Percentiles rank a stretch among this genome's conserved stretches.
These are phyloP conservation scores for Drosophila greeni DNA, from an alignment of 2,888 invertebrate genomes.

Conservation along the genomic window DNA sequence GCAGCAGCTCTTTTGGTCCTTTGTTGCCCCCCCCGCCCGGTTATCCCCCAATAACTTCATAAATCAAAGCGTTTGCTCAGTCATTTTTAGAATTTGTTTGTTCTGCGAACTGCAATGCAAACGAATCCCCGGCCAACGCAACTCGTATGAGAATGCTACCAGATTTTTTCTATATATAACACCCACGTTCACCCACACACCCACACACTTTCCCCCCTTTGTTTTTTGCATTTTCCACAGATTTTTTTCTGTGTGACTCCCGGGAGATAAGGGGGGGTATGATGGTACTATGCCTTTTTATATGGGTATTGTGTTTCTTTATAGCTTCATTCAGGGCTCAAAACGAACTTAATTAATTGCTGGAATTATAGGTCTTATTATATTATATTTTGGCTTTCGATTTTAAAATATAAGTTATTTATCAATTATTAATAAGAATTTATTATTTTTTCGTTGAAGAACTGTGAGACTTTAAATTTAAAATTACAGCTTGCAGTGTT, in stretches of 20 bases:
- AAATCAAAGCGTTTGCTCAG: slow-evolving; percentile 74
- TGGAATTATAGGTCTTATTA: background rate
- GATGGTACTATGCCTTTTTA: background rate
- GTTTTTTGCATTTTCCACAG: slow-evolving; percentile 11
- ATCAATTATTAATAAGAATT: background rate
- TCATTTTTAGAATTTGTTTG: slow-evolving; percentile 73
- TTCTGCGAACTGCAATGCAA: slow-evolving; percentile 36
- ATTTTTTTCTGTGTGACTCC: background rate
- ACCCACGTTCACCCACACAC: too few relatives aligned
- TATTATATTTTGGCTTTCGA: too few relatives aligned
- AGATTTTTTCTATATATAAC: slow-evolving; percentile 17
- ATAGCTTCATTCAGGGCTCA: too few relatives aligned
- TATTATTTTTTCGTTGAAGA: too few relatives aligned
- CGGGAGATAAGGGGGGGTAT: background rate
- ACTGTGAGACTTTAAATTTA: too few relatives aligned
- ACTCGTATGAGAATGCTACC: slow-evolving; percentile 20
- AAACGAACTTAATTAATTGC: too few relatives aligned
- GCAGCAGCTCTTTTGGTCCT: slow-evolving; percentile 16
- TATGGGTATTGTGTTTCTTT: too few relatives aligned
- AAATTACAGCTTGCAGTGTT: background rate
- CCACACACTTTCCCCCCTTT: slow-evolving; percentile 1
- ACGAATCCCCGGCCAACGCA: slow-evolving; percentile 27
- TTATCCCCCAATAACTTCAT: slow-evolving; percentile 62
- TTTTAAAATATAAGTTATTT: too few relatives aligned
- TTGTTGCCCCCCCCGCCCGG: background rate